Conservation (phyloP, 1,140 invertebrate species). For the Drosophila micromelanica region DNA sequence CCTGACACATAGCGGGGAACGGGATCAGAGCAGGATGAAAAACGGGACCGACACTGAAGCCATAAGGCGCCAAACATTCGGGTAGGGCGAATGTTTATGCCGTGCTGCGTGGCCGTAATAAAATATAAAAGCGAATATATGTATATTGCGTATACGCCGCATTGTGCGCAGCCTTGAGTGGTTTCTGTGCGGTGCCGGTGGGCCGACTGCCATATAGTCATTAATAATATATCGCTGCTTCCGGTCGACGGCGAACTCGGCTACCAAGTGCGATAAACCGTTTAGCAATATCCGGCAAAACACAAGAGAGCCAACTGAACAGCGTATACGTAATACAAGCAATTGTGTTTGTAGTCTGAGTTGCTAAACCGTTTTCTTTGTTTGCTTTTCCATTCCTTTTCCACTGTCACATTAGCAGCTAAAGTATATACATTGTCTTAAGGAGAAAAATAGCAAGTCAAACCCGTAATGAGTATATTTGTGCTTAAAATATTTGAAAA, state of each 20-base stretch:
- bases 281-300: constrained; percentile 69
- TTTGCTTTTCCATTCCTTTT: constrained; percentile 8
- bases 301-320: constrained; percentile 24
- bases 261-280: constrained; percentile 76
- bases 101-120: constrained; percentile 56
- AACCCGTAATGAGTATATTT: too few species aligned
- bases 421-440: not conserved
- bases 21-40: not conserved
- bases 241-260: constrained; percentile 31
- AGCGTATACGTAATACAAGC: constrained; percentile 25
- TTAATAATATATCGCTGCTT: constrained; percentile 73
- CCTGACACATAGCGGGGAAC: not conserved
- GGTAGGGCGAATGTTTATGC: constrained; percentile 47
- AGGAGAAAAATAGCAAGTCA: too few species aligned
- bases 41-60: not conserved
- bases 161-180: constrained; percentile 42
- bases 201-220: constrained; percentile 30
- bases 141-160: constrained; percentile 71
- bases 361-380: constrained; percentile 12
- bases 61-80: constrained; percentile 20
- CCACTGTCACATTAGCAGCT: constrained; percentile 17
- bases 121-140: constrained; percentile 58
- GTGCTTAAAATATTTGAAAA: too few species aligned
- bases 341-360: constrained; percentile 25
- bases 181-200: not conserved